Evolutionary conservation across 2,113 vertebrate species (phyloP).

Genomic region (Salvelinus sp.): DNA sequence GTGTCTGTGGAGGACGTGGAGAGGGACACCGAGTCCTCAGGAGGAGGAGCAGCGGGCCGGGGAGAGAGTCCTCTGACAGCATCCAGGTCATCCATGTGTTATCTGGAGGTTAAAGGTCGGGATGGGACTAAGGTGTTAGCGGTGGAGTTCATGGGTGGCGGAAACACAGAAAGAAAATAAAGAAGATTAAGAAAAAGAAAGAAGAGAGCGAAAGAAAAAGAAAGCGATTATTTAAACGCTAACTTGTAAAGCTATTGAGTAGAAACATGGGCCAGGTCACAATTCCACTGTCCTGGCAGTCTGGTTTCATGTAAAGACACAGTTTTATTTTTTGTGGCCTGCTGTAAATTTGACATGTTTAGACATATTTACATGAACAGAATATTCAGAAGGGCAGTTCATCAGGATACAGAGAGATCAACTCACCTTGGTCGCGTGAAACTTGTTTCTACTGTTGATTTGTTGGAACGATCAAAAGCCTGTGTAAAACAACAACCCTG

Average conservation of each 20-base stretch:
- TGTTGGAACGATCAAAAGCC: neutral
- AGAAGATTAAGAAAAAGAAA: neutral
- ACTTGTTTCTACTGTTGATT: neutral
- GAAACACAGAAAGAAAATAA: conserved; percentile 47
- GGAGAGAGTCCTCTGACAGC: conserved; percentile 48
- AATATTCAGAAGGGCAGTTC: neutral
- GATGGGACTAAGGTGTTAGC: conserved; percentile 67
- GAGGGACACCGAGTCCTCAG: conserved; percentile 77
- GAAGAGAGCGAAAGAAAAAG: no score
- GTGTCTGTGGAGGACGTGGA: conserved; percentile 73
- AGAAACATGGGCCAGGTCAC: no score
- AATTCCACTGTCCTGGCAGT: neutral
- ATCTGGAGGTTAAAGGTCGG: conserved; percentile 79
- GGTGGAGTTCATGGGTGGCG: conserved; percentile 72
- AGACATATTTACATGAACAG: neutral
- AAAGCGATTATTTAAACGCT: no score
- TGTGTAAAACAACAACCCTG: neutral
- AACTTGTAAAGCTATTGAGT: neutral
- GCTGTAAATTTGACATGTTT: no score
- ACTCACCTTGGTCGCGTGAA: neutral
- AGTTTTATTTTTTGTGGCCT: neutral
- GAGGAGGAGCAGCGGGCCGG: conserved; percentile 51
- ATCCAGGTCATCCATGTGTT: conserved; percentile 87
- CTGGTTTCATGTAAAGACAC: neutral
- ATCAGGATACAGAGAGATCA: neutral